Evolutionary conservation across 2,888 invertebrate species (phyloP), one percentile per base, ranked within the genome.

Genomic region (Crematogaster levior): DNA sequence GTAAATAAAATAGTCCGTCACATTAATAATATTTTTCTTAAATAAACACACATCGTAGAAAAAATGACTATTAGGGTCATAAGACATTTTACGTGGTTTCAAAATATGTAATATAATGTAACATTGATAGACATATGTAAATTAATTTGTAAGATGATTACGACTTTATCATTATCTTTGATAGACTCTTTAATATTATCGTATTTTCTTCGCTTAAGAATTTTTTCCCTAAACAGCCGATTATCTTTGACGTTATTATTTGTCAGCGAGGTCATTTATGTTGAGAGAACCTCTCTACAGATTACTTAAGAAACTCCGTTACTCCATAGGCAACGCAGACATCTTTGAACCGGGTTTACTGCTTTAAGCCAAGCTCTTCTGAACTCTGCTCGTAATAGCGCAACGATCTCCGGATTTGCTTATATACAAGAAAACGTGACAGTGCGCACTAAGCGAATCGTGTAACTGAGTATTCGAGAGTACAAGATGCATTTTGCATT

Each of bases 311-410:
- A 30, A 58, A 73, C 21, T 73, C 18, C 37, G 24, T 24, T 68
- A 37, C 12, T 53, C 24, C 10, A 10, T 37, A 70, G n/a, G 53
- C 46, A 24, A 63, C 34, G 12, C 7, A 27, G 24, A 58, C 12
- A 40, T 75, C 30, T 53, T 53, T 46, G 73, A 72, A 10, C 24
- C 12, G 43, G 34, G 43, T 51, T 81, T 81, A 81, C 85, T 34
- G 27, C 60, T 61, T 77, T 81, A 86, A 86, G 75, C 68, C 77
- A 51, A 51, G 75, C 70, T 70, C n/a, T n/a, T 79, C 51, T 12
- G 46, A 75, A 58, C 66, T 84, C 34, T 65, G n/a, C 30, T 56
- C 56, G 63, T 73, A 82, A 84, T 66, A 74, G 27, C 66, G 56
- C 65, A 82, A 81, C 74, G 74, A 81, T 81, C 48, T 63, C n/a